Evolutionary conservation across 2,888 invertebrate genomes (phyloP).

Genomic region (Cantharis rustica): DNA sequence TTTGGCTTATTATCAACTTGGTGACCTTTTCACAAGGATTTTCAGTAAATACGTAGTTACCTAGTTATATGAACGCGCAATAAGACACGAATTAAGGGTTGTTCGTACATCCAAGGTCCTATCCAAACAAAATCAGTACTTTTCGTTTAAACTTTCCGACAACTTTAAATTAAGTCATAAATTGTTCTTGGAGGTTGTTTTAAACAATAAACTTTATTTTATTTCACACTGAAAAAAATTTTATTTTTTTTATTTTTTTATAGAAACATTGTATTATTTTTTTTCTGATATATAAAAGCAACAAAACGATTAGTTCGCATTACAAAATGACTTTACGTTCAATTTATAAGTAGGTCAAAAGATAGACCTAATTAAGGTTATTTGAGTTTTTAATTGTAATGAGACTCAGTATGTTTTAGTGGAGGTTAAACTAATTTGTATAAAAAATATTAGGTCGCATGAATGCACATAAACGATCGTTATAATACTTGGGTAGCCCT

Average conservation of each 20-base stretch:
- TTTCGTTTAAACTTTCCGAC: background rate
- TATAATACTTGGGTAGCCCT: background rate
- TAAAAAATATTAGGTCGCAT: slow-evolving; percentile 12
- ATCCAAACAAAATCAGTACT: background rate
- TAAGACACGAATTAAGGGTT: background rate
- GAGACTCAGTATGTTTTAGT: slow-evolving; percentile 7
- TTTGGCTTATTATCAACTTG: slow-evolving; percentile 25
- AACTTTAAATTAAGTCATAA: background rate
- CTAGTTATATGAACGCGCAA: slow-evolving; percentile 16
- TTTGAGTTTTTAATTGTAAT: slow-evolving; percentile 19
- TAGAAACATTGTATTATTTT: background rate
- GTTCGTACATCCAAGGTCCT: background rate
- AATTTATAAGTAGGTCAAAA: slow-evolving; percentile 19
- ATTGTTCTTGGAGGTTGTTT: background rate
- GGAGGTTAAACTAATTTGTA: slow-evolving; percentile 18
- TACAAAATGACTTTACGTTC: background rate
- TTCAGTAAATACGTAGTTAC: slow-evolving; percentile 12
- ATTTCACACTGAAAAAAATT: background rate
- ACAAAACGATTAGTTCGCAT: background rate
- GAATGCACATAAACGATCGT: slow-evolving; percentile 2
- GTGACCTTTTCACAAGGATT: slow-evolving; percentile 19
- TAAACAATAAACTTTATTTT: background rate
- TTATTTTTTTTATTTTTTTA: background rate
- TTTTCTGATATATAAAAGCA: background rate
- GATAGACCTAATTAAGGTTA: slow-evolving; percentile 16